These are phyloP conservation scores for Xylocampa areola DNA, from an alignment of 2,888 invertebrate genomes.

Conservation along the genomic window DNA sequence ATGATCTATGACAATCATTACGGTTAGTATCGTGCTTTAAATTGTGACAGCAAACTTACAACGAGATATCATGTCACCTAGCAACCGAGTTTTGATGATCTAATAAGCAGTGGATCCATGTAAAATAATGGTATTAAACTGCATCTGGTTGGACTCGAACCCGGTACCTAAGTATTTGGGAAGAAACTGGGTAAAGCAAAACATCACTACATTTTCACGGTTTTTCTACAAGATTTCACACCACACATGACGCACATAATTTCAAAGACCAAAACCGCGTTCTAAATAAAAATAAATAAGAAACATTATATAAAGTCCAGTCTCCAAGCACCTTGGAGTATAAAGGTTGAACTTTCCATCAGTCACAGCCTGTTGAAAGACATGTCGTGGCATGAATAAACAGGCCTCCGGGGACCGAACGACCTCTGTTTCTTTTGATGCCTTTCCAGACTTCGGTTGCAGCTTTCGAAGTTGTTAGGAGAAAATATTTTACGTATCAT, in stretches of 20 bases:
- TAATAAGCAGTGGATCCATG: no score
- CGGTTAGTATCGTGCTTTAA: no score
- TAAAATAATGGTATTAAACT: no score
- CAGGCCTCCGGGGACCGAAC: slow-evolving; percentile 30
- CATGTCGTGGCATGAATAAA: slow-evolving; percentile 48
- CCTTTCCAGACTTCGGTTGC: slow-evolving; percentile 11
- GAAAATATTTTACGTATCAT: slow-evolving; percentile 8
- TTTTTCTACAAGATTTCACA: no score
- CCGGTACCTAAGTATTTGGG: no score
- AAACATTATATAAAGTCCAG: slow-evolving; percentile 31
- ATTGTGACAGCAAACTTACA: no score
- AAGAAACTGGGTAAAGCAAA: neutral
- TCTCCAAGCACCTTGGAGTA: slow-evolving; percentile 22
- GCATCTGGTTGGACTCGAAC: no score
- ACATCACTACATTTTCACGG: no score
- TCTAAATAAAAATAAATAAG: slow-evolving; percentile 8
- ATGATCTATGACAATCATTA: no score
- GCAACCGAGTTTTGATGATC: no score
- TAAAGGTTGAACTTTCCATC: slow-evolving; percentile 47
- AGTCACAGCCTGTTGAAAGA: slow-evolving; percentile 46
- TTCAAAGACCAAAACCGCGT: slow-evolving; percentile 6
- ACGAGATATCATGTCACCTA: no score
- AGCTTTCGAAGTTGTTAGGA: slow-evolving; percentile 7
- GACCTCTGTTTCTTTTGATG: slow-evolving; percentile 26
- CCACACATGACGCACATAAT: no score